A percentile compares a stretch with the other conserved stretches of the same genome.
Conservation (phyloP, 2,797 vertebrate genomes). For the Pseudochaenichthys georgianus region DNA sequence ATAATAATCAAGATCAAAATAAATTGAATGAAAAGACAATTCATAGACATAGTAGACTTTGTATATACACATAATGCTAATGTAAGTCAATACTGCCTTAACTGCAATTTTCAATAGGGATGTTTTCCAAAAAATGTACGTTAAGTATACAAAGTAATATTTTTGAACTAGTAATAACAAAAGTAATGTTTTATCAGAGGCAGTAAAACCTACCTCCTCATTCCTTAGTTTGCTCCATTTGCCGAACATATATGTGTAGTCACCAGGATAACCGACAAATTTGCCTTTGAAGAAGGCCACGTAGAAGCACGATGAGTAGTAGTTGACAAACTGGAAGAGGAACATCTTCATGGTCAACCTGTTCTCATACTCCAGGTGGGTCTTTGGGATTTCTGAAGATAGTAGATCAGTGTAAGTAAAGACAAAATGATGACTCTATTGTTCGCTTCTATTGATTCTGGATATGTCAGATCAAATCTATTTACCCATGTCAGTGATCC, state of each 20-base stretch:
- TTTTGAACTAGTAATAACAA: not conserved
- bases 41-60: too few species aligned
- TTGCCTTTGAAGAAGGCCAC: conserved; percentile 99
- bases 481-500: conserved; percentile 98
- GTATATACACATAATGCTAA: too few species aligned
- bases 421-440: not conserved
- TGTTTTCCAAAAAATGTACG: not conserved
- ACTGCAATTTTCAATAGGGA: not conserved
- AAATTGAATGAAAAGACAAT: too few species aligned
- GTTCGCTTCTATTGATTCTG: not conserved
- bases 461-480: not conserved
- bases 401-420: not conserved
- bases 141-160: too few species aligned
- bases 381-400: conserved; percentile 93
- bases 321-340: conserved; percentile 99
- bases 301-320: conserved; percentile 98
- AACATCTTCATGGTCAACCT: conserved; percentile 98
- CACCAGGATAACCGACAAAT: conserved; percentile 91
- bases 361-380: conserved; percentile 97
- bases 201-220: conserved; percentile 89
- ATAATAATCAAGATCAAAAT: too few species aligned
- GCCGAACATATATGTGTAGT: conserved; percentile 92
- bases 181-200: not conserved
- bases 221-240: conserved; percentile 85
- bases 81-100: too few species aligned